phyloP scores from a whole-genome alignment of 1,140 invertebrate genomes.

The Nomia melanderi region DNA sequence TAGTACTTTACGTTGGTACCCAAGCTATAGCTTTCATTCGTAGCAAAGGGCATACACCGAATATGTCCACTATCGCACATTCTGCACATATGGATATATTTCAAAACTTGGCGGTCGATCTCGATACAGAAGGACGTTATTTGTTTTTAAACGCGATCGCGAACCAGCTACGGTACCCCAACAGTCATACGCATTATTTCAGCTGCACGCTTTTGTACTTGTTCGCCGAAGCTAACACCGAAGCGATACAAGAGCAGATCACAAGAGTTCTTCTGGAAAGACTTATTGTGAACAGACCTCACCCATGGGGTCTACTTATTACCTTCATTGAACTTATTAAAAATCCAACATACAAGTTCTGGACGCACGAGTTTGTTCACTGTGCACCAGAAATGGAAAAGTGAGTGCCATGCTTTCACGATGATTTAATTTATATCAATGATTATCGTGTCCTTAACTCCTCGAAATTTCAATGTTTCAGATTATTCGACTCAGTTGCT shows the following conservation, averaged over 20 bases:
- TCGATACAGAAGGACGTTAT: conserved; percentile 98
- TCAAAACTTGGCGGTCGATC: conserved; percentile 98
- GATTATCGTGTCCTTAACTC: conserved; percentile 1
- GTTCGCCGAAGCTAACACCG: conserved; percentile 98
- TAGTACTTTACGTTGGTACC: conserved; percentile 98
- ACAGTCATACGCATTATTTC: conserved; percentile 99
- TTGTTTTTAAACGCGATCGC: conserved; percentile 99
- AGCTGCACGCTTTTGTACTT: conserved; percentile 97
- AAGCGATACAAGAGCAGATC: conserved; percentile 96
- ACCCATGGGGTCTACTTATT: conserved; percentile 99
- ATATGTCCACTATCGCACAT: conserved; percentile 97
- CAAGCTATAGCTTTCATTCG: conserved; percentile 96
- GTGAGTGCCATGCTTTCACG: conserved; percentile 81
- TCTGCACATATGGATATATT: conserved; percentile 99
- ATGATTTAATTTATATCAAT: not conserved
- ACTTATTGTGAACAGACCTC: conserved; percentile 98
- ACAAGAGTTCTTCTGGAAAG: conserved; percentile 97
- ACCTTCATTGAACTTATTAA: conserved; percentile 99
- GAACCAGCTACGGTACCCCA: conserved; percentile 99
- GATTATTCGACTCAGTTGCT: conserved; percentile 96
- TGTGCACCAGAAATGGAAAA: conserved; percentile 99
- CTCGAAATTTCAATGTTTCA: conserved; percentile 77
- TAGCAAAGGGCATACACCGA: conserved; percentile 93
- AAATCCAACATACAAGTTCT: conserved; percentile 99
- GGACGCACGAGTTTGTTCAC: conserved; percentile 99